Evolutionary conservation across 1,140 invertebrate genomes (phyloP), one percentile per base, ranked within the genome.

Genomic region (Pseudoatta argentina): DNA sequence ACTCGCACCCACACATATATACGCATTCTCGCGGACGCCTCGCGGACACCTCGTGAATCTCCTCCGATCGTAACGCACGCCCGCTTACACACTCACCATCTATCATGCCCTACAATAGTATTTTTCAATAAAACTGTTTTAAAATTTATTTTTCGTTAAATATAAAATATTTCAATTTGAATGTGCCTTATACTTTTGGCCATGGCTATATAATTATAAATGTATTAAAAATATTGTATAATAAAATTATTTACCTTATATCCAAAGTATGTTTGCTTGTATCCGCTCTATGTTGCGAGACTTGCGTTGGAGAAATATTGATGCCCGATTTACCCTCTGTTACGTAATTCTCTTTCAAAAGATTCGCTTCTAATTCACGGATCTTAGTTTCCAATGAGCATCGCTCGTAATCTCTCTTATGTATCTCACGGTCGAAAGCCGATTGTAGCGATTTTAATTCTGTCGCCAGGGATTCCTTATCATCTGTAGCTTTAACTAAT

Each of bases 361-460:
- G 89, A 78, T 94, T 91, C 18, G 92, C 82, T 77, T 95, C 93
- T 8, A 95, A 78, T 76, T 94, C 91, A 2, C 44, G 88, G 57
- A 95, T 92, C 85, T 92, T 92, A 30, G 79, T 91, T 77, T 95
- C 94, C 5, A 95, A 79, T 0, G 90, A 78, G 44, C 89, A 71
- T 67, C 85, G 94, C 66, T 95, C 94, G 27, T 88, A 86, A 63
- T 95, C 92, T 44, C 94, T 88, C 73, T 92, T 93, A 8, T 91
- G 82, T 24, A 92, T 92, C 85, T 95, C 94, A 16, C 89, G 89
- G 53, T 95, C 94, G 86, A 94, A 94, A 69, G 91, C 88, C 1
- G 61, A 59, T 81, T 94, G 92, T 16, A 95, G 88, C 27, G 77
- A 86, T 16, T 92, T 91, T 18, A 95, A 85, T 77, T 95, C 92